phyloP scores from a whole-genome alignment of 2,888 invertebrate species.

The Meteorus colon region DNA sequence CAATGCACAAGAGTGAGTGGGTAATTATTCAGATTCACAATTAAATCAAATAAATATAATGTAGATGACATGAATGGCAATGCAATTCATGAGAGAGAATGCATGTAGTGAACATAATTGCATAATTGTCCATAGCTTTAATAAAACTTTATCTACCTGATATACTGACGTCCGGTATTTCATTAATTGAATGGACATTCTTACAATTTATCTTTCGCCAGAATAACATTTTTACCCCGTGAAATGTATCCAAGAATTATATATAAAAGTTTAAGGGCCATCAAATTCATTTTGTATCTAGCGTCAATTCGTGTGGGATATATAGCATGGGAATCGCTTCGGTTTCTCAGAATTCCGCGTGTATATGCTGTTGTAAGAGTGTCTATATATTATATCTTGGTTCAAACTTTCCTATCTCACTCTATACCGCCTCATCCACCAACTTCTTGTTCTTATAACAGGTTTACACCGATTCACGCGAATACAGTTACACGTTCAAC shows the following conservation, averaged over 20 bases:
- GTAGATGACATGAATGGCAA: no score
- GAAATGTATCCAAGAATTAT: background rate
- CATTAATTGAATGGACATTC: no score
- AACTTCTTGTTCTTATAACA: constrained; percentile 38
- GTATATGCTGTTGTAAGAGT: background rate
- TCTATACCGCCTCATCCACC: background rate
- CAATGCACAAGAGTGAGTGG: no score
- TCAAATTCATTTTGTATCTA: constrained; percentile 30
- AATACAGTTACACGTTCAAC: constrained; percentile 41
- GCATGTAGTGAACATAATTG: no score
- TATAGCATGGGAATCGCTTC: constrained; percentile 30
- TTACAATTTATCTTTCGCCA: no score
- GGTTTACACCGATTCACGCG: constrained; percentile 43
- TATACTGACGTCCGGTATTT: no score
- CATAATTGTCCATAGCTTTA: no score
- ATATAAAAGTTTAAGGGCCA: constrained; percentile 23
- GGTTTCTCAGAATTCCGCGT: constrained; percentile 32
- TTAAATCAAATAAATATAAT: no score
- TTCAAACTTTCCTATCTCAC: background rate
- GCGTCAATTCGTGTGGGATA: constrained; percentile 34
- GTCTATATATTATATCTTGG: background rate
- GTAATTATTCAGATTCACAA: no score
- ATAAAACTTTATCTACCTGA: no score
- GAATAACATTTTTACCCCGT: no score
- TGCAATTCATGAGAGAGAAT: no score